Base-by-base conservation (phyloP, 1,140 invertebrate species). In the Wiebesia pumilae region DNA sequence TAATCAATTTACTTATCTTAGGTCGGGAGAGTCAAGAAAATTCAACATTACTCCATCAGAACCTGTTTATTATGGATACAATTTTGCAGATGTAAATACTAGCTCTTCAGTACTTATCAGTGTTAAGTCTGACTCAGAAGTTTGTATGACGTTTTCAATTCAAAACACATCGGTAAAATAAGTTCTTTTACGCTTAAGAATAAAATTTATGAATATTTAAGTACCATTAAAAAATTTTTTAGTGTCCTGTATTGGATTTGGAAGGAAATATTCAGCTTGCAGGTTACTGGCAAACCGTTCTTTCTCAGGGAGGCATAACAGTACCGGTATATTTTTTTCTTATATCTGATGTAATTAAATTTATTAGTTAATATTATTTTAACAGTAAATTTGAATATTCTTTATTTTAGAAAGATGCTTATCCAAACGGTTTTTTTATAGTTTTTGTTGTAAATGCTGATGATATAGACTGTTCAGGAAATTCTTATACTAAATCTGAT, bases 381-480 rank as follows among this genome's bases (percentile, higher is more conserved):
- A 12, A 69, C 35, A 35, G 43, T 38, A 71, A 80, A 73, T 30
- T 81, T 69, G 9, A 67, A 43, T 33, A 21, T 27, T 43, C 58
- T 54, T 67, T 87, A 3, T 90, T 92, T 77, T 82, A 94, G 93
- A 91, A 84, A 90, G 90, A 92, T 73, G 87, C 88, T 65, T 94
- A 92, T 91, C 96, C 96, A 1, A 88, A 94, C 75, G 97, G 97
- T 19, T 97, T 98, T 92, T 98, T 97, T 92, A 95, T 98, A 69
- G 97, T 98, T 2, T 95, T 98, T 88, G 96, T 97, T 30, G 96
- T 97, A 81, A 97, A 97, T 93, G 95, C 95, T 0, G 96, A 96
- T 80, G 97, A 98, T 89, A 94, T 93, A 1, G 95, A 96, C 84
- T 98, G 97, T 90, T 94, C 94, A 69, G 95, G 94, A 33, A 87